Percentiles rank a stretch among this genome's conserved stretches.
Conservation (phyloP, 2,888 invertebrate species). For the Drosophila nigricruria region DNA sequence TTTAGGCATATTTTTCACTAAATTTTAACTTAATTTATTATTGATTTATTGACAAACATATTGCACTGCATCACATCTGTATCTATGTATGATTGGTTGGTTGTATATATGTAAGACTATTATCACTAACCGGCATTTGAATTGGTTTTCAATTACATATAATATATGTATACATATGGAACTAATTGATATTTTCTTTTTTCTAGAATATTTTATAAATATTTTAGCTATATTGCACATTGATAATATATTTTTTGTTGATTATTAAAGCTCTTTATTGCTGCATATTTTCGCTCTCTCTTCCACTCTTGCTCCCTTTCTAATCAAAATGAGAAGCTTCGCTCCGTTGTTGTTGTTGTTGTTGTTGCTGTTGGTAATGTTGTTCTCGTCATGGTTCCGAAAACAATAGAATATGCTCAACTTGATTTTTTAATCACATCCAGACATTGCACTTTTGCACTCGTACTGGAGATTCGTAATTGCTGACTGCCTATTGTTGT, state of each 20-base stretch:
- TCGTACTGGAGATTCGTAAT: constrained; percentile 44
- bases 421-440: constrained; percentile 61
- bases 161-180: constrained; percentile 10
- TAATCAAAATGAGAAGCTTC: constrained; percentile 58
- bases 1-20: constrained; percentile 42
- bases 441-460: constrained; percentile 76
- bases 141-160: constrained; percentile 27
- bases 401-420: constrained; percentile 66
- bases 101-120: constrained; percentile 22
- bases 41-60: constrained; percentile 25
- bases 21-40: constrained; percentile 28
- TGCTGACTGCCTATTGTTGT: constrained; percentile 36
- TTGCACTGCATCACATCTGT: constrained; percentile 40
- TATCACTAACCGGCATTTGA: constrained; percentile 61
- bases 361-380: constrained; percentile 16
- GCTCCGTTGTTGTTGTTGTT: constrained; percentile 17
- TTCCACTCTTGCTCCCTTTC: constrained; percentile 6
- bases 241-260: constrained; percentile 45
- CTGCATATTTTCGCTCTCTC: constrained; percentile 34
- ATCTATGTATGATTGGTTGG: constrained; percentile 1
- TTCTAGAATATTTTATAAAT: constrained; percentile 60
- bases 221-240: constrained; percentile 72
- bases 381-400: constrained; percentile 49
- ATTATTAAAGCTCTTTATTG: constrained; percentile 63
- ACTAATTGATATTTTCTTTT: constrained; percentile 31